Percentiles rank a stretch among this genome's conserved stretches.
Conservation (phyloP, 2,888 invertebrate species). For the Bombylius major region DNA sequence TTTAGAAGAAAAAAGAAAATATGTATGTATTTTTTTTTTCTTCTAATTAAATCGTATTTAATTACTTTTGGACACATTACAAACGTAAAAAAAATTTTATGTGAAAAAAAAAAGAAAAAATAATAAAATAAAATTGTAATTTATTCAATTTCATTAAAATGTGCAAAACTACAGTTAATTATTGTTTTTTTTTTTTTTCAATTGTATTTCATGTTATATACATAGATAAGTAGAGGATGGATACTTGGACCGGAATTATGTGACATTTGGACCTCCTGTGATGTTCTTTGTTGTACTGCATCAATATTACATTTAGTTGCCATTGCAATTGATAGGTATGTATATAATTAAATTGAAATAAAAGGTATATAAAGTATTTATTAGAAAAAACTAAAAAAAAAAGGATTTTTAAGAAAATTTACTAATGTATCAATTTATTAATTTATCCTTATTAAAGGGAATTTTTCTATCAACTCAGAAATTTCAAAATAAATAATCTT, state of each 20-base stretch:
- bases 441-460: too few relatives aligned
- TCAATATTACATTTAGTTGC: conserved; percentile 71
- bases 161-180: not conserved
- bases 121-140: not conserved
- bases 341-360: not conserved
- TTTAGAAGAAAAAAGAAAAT: too few relatives aligned
- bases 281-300: conserved; percentile 82
- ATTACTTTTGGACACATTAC: too few relatives aligned
- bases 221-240: conserved; percentile 70
- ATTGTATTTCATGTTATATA: not conserved
- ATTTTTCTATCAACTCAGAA: too few relatives aligned
- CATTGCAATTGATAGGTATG: conserved; percentile 67
- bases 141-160: not conserved
- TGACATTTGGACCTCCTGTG: conserved; percentile 89
- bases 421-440: too few relatives aligned
- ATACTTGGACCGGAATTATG: conserved; percentile 75
- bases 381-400: too few relatives aligned
- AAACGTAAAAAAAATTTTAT: too few relatives aligned
- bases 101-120: not conserved
- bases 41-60: too few relatives aligned
- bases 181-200: not conserved
- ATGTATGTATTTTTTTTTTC: too few relatives aligned
- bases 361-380: too few relatives aligned
- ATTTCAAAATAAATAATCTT: too few relatives aligned
- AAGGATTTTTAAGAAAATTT: too few relatives aligned